Evolutionary conservation across 2,888 invertebrate species (phyloP).

Genomic region (Drosophila infuscata): DNA sequence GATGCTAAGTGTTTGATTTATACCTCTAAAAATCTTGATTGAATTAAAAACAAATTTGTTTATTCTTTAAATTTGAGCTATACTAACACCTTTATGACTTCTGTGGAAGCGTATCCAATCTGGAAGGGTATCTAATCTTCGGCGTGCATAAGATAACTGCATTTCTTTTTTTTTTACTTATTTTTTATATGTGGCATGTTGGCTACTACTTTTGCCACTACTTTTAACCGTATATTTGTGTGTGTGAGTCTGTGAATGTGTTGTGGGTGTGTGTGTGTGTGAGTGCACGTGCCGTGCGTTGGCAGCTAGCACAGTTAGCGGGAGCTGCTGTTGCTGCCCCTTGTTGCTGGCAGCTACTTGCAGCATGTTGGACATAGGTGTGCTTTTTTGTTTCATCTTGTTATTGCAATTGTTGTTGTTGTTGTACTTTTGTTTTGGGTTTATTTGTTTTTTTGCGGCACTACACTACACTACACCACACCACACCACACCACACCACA

Average conservation of each 20-base stretch:
- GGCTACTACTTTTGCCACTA: conserved; percentile 71
- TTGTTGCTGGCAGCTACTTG: conserved; percentile 46
- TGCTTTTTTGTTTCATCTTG: conserved; percentile 25
- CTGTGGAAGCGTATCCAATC: background rate
- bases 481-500: background rate
- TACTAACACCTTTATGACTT: background rate
- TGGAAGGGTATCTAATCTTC: conserved; percentile 1
- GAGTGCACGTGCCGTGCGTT: conserved; percentile 54
- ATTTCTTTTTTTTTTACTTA: background rate
- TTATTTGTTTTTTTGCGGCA: conserved; percentile 36
- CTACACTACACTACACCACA: conserved; percentile 14
- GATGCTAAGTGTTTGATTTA: background rate
- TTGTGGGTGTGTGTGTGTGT: conserved; percentile 18
- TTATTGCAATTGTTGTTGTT: conserved; percentile 47
- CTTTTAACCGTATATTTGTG: conserved; percentile 72
- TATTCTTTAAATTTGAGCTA: background rate
- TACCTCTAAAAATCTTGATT: background rate
- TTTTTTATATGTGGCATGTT: conserved; percentile 43
- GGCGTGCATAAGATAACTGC: background rate
- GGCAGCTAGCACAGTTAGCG: conserved; percentile 53
- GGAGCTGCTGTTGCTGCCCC: conserved; percentile 33
- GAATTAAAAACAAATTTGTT: background rate
- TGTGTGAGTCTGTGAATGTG: conserved; percentile 28
- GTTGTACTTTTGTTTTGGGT: conserved; percentile 54
- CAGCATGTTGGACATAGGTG: conserved; percentile 46